Evolutionary conservation across 2,113 vertebrate genomes (phyloP), one percentile per base, ranked within the genome.

Genomic region (Nanorana parkeri): DNA sequence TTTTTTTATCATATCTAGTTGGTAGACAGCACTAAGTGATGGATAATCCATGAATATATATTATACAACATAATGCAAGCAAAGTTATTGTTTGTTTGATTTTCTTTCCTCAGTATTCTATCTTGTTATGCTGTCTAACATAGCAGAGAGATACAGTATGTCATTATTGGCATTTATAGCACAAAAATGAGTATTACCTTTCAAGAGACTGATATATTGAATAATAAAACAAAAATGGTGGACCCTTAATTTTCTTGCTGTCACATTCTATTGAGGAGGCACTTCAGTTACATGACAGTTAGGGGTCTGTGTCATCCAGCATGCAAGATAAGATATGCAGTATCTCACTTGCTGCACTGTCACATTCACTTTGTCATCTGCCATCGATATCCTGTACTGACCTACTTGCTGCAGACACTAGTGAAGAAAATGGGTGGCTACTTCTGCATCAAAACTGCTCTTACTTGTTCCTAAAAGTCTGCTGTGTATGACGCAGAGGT

Each of bases 241-340:
- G 56, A 63, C 55, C 20, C 36, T 63, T 51, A 17, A 63, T 80
- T 63, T 80, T 52, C 56, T 51, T 29, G 29, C 65, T 69, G 78
- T 71, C 78, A 80, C 28, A 80, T 51, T 71, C 55, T 63, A 80
- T 80, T 52, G 29, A 61, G 67, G 17, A 47, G 32, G n/a, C 20
- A 58, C 61, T 58, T 68, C 29, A 36, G 17, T 17, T 58, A 74
- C 71, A 41, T 71, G 54, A 68, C 66, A 36, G 65, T 29, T 52
- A 41, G 78, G 55, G 29, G 17, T 80, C 67, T 80, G 26, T 78
- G 78, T 80, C 66, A 71, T n/a, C 29, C 67, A 29, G 23, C 56
- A 26, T 66, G n/a, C 32, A 20, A 66, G 67, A 80, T 80, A 52
- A 71, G 67, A 47, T 68, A 68, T 56, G 51, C 54, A n/a, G 19